Conservation (phyloP, 1,140 invertebrate genomes). For the Episyrphus balteatus region DNA sequence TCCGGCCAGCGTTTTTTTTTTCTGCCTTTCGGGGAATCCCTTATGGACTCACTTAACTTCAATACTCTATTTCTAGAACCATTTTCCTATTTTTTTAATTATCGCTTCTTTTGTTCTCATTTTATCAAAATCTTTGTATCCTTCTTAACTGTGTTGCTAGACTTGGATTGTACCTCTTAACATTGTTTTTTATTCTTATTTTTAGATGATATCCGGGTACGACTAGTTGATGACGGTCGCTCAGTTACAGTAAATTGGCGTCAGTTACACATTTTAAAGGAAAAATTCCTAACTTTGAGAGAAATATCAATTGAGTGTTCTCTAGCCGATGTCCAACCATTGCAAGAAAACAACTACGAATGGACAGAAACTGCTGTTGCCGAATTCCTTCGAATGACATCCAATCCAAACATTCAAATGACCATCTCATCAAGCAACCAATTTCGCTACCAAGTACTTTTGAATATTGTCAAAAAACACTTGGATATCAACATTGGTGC, state of each 20-base stretch:
- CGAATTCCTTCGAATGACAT: constrained; percentile 15
- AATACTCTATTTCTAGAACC: no score
- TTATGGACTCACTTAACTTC: no score
- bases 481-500: constrained; percentile 15
- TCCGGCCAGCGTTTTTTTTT: no score
- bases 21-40: no score
- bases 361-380: constrained; percentile 17
- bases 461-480: constrained; percentile 11
- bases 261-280: constrained; percentile 13
- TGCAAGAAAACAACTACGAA: constrained; percentile 13
- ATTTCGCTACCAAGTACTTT: constrained; percentile 8
- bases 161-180: no score
- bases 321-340: constrained; percentile 24
- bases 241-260: constrained; percentile 13
- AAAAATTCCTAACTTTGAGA: constrained; percentile 6
- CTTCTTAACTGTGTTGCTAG: no score
- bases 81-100: no score
- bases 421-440: constrained; percentile 6
- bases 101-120: background rate
- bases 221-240: constrained; percentile 21
- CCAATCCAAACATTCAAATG: constrained; percentile 20
- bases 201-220: constrained; percentile 16
- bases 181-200: background rate
- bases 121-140: no score
- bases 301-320: constrained; percentile 17